Conservation (phyloP, 2,888 invertebrate genomes). For the Galerucella nymphaeae region DNA sequence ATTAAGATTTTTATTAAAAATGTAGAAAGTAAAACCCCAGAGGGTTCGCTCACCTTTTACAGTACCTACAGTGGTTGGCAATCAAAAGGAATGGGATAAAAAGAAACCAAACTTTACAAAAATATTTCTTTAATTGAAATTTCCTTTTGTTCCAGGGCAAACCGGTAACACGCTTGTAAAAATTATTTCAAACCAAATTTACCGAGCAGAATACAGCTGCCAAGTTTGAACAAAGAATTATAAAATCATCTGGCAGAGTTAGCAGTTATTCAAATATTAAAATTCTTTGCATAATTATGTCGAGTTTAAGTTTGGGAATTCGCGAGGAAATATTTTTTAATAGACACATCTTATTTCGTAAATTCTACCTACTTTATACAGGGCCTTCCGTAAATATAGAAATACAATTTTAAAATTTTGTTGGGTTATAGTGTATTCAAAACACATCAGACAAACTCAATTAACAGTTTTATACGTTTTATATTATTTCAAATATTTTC, state of each 20-base stretch:
- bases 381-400: no score
- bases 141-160: background rate
- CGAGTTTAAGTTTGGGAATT: background rate
- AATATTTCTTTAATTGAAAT: background rate
- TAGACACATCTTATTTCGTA: background rate
- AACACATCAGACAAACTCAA: no score
- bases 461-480: no score
- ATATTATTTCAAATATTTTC: no score
- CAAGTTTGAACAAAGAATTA: background rate
- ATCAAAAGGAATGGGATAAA: no score
- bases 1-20: background rate
- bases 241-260: background rate
- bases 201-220: background rate
- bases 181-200: background rate
- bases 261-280: constrained; percentile 1
- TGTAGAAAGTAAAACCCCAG: background rate
- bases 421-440: no score
- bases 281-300: background rate
- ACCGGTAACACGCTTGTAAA: background rate
- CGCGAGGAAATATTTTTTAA: background rate
- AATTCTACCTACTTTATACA: background rate
- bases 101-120: background rate
- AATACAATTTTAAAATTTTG: no score
- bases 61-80: no score
- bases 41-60: no score